Evolutionary conservation across 2,888 invertebrate genomes (phyloP), one percentile per base, ranked within the genome.

Genomic region (Nomada ferruginata): DNA sequence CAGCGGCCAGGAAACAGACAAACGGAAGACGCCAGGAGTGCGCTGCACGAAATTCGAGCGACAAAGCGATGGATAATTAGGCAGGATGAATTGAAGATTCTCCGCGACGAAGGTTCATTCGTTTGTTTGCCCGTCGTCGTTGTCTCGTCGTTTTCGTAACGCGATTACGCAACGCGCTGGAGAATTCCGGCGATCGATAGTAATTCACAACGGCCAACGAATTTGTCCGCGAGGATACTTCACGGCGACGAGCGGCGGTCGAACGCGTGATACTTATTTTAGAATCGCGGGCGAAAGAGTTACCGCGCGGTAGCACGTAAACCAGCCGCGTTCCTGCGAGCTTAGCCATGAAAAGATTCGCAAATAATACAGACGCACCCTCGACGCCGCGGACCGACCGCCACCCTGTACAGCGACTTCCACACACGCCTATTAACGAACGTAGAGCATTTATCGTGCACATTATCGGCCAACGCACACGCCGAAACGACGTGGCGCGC

Each of bases 391-490:
- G 47, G 47, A 18, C 0, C 13, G 2, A 64, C 15, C 47, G 13
- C 26, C 57, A 23, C 20, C 61, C 23, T 18, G 29, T 15, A 4
- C 20, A 26, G 7, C 7, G 7, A 9, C 55, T 57, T 75, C 26
- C 64, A 13, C 13, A 42, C 42, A 2, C 20, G 71, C 13, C 72
- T 86, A 77, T 75, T 78, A 83, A 79, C 83, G 72, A 74, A 61
- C 26, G 20, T 9, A 4, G 11, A 42, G 44, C 50, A 36, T 50
- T 69, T 82, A 83, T 87, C 87, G 73, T 74, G 70, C 63, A 69
- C 69, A 44, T 69, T 59, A 85, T 85, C 85, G 70, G 52, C 66
- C 52, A 36, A 68, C 71, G 76, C 73, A 36, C 60, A 59, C 82
- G 53, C 65, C 53, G 63, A 84, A 55, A 76, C 29, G n/a, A 50